Base-by-base conservation (phyloP, 2,113 vertebrate species). In the Megaptera novaeangliae region DNA sequence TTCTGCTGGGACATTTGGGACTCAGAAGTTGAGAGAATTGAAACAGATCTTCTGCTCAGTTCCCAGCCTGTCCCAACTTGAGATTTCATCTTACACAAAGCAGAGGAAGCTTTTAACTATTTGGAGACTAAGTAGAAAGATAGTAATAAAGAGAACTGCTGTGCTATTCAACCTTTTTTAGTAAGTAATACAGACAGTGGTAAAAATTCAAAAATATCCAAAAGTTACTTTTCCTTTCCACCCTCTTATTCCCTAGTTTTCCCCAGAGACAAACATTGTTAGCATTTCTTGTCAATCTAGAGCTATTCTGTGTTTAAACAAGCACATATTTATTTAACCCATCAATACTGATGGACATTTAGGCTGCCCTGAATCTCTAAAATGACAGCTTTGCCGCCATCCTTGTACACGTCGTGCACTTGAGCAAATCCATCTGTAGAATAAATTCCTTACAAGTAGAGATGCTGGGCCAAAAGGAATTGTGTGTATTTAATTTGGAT, bases 11-110 rank as follows among this genome's bases (percentile, higher is more conserved):
- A 57, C 66, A 39, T 11, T 18, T 34, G 44, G 39, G 44, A 90
- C 72, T 74, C 39, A n/a, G 1, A 82, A 93, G 46, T 93, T 52
- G 75, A 39, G 52, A 52, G 72, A 88, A 57, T 69, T 63, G n/a
- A 71, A 95, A 66, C 8, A 52, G 7, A 71, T 18, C 5, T 3
- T 36, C 83, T n/a, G 20, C 59, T 52, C 46, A 0, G 31, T 63
- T 82, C 71, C 82, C 75, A 63, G 6, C 34, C 83, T 59, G 39
- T 36, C 63, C 57, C 71, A 69, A 55, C 61, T 78, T 39, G 34
- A 46, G 31, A 66, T 90, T 95, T 91, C 69, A 61, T 80, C 69
- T 95, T 55, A 49, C 39, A 86, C 71, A 92, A 92, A 91, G 21
- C 66, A 52, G 82, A 83, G 49, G 64, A 91, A 2, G 20, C 34